Evolutionary conservation across 2,888 invertebrate species (phyloP).

Genomic region (Thymelicus acteon): DNA sequence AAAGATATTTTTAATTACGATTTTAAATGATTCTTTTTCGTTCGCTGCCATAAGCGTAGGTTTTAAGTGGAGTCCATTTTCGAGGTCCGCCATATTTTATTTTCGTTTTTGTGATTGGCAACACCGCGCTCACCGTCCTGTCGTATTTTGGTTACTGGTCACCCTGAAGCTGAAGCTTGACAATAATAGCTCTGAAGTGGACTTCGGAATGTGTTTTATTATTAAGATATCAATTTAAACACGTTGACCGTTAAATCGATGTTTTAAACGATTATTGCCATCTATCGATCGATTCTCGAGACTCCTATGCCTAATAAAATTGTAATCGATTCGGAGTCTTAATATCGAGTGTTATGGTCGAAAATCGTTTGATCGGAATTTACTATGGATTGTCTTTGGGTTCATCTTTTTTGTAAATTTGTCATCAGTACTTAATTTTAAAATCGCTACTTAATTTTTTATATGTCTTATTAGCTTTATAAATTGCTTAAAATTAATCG

Average conservation of each 20-base stretch:
- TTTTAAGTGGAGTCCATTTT: constrained; percentile 61
- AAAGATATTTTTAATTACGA: constrained; percentile 79
- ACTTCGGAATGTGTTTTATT: constrained; percentile 39
- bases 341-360: constrained; percentile 2
- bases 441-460: constrained; percentile 15
- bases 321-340: constrained; percentile 2
- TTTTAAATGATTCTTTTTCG: constrained; percentile 56
- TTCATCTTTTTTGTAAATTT: constrained; percentile 24
- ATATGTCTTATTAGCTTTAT: too few relatives aligned
- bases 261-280: constrained; percentile 4
- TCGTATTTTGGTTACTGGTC: constrained; percentile 25
- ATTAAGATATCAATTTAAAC: constrained; percentile 18
- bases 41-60: constrained; percentile 76
- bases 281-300: background rate
- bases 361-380: constrained; percentile 17
- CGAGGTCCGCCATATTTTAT: constrained; percentile 42
- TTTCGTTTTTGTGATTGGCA: constrained; percentile 34
- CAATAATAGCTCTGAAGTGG: constrained; percentile 45
- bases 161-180: constrained; percentile 44
- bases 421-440: constrained; percentile 7
- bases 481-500: too few relatives aligned
- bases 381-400: constrained; percentile 6
- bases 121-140: constrained; percentile 35
- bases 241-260: constrained; percentile 3
- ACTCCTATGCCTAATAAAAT: constrained; percentile 8